A percentile compares a stretch with the other conserved stretches of the same genome.
Evolutionary conservation across 2,797 vertebrate genomes (phyloP).

Genomic region (Dryobates pubescens): DNA sequence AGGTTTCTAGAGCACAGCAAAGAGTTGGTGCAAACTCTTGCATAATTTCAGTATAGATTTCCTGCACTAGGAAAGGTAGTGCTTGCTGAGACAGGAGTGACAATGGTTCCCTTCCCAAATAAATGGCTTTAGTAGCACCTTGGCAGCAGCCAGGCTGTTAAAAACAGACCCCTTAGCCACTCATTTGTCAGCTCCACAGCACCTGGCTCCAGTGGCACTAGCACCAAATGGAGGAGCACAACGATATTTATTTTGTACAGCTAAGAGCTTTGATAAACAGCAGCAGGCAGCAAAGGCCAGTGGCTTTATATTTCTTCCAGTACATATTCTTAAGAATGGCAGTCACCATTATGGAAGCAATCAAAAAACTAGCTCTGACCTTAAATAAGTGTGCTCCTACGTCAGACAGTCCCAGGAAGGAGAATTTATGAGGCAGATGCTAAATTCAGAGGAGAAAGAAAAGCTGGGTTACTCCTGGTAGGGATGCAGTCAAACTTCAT

Average conservation of each 20-base stretch:
- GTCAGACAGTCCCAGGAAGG: neutral
- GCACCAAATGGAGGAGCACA: neutral
- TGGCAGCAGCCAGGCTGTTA: neutral
- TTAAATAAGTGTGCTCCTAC: slow-evolving; percentile 34
- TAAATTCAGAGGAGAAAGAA: neutral
- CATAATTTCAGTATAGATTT: neutral
- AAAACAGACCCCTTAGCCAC: neutral
- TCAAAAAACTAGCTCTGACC: slow-evolving; percentile 48
- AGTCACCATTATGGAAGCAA: slow-evolving; percentile 55
- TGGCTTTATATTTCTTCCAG: slow-evolving; percentile 25
- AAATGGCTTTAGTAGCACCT: neutral
- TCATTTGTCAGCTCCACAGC: neutral
- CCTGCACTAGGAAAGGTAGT: neutral
- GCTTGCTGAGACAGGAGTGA: neutral
- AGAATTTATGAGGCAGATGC: slow-evolving; percentile 32
- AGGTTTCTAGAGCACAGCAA: neutral
- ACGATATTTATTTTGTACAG: slow-evolving; percentile 1
- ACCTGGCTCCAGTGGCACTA: neutral
- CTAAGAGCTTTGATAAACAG: slow-evolving; percentile 23
- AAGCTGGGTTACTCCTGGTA: neutral
- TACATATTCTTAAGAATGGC: slow-evolving; percentile 41
- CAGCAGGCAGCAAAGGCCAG: slow-evolving; percentile 44
- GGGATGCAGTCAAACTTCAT: neutral
- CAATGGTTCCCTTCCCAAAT: neutral
- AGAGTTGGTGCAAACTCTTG: neutral